Base-by-base conservation (phyloP, 2,797 vertebrate genomes). In the Semotilus atromaculatus region DNA sequence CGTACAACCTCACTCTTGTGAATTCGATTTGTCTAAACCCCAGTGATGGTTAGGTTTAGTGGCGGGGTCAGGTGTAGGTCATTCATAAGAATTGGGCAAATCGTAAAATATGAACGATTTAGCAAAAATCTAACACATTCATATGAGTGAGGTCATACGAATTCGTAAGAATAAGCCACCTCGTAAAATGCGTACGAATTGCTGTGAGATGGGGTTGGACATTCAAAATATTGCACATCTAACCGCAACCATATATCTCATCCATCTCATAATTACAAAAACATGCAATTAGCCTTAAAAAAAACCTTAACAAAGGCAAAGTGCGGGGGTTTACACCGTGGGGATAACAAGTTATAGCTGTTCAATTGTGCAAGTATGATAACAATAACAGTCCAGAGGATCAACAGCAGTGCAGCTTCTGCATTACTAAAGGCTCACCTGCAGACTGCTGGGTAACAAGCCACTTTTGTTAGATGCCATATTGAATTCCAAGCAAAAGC, bases 381-480 rank as follows among this genome's bases (percentile, higher is more conserved):
- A 16, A 58, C 1, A 55, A 38, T 13, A 75, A 38, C 51, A 55
- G 51, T 34, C 31, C 2, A 4, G 31, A 76, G 31, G 31, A n/a
- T 13, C 21, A 14, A 58, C 31, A 38, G 51, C 21, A n/a, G 51
- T 31, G 14, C 58, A 64, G 29, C 14, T 18, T 7, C 29, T 31
- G 29, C 4, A 7, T 34, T 34, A 36, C 29, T 74, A 68, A 31
- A 26, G 31, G 67, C 70, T 58, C 71, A 79, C 71, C 77, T 73
- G 80, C 75, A 19, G 70, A 43, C 53, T 51, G 71, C 48, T 62
- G 31, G 26, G 45, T 72, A 78, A 72, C 73, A 51, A 79, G 45
- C 74, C 80, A 66, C 78, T 82, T 82, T 31, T 83, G 79, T 66
- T 67, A 53, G 48, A 78, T 21, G 58, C 82, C 79, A 86, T 77